Percentiles rank a stretch among this genome's conserved stretches.
Evolutionary conservation across 2,888 invertebrate genomes (phyloP).

Genomic region (Rhingia rostrata): DNA sequence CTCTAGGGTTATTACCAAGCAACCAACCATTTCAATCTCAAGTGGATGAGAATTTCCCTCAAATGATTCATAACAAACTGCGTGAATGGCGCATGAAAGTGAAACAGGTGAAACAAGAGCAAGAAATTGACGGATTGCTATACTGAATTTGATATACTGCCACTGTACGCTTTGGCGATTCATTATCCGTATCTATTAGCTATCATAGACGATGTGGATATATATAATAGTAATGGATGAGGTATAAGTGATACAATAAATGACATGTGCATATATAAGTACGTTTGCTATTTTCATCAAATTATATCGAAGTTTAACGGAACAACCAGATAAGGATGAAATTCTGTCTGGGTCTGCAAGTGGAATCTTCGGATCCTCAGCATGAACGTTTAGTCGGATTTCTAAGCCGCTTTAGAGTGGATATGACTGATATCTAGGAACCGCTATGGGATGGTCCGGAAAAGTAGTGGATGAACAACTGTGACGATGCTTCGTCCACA

Average conservation of each 20-base stretch:
- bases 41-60: constrained; percentile 29
- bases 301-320: too few relatives aligned
- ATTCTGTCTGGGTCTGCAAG: background rate
- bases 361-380: too few relatives aligned
- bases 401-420: too few relatives aligned
- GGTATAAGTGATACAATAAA: background rate
- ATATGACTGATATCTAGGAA: too few relatives aligned
- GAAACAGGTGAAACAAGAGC: constrained; percentile 28
- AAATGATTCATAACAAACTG: constrained; percentile 29
- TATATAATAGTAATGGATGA: constrained; percentile 1
- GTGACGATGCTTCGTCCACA: too few relatives aligned
- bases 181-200: background rate
- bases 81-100: constrained; percentile 2
- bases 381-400: too few relatives aligned
- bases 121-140: constrained; percentile 25
- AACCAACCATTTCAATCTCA: constrained; percentile 37
- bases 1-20: constrained; percentile 10
- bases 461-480: too few relatives aligned
- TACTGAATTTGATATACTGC: constrained; percentile 1
- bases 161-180: constrained; percentile 6
- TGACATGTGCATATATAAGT: background rate
- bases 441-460: too few relatives aligned
- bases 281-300: background rate
- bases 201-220: constrained; percentile 2
- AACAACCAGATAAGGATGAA: too few relatives aligned